Conservation (phyloP, 1,140 invertebrate species). For the Drosophila asahinai region DNA sequence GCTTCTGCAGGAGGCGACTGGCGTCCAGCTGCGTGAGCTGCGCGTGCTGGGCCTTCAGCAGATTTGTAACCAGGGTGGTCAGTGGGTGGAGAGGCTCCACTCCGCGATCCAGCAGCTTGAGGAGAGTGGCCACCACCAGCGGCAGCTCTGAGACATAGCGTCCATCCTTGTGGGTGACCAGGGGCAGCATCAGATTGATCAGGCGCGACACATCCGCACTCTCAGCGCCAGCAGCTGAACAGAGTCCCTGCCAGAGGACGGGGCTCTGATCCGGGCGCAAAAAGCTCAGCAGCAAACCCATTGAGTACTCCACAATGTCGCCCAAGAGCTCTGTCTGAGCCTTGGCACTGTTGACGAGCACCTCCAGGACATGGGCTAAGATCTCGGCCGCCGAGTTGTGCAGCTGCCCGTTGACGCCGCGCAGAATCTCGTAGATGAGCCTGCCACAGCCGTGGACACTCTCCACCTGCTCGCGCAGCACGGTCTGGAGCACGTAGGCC, state of each 20-base stretch:
- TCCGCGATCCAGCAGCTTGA: conserved; percentile 86
- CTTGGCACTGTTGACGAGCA: conserved; percentile 85
- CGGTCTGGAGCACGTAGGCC: conserved; percentile 88
- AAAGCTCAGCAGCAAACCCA: conserved; percentile 87
- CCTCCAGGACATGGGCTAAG: conserved; percentile 87
- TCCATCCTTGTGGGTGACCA: conserved; percentile 88
- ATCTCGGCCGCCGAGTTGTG: conserved; percentile 91
- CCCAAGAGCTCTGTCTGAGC: conserved; percentile 88
- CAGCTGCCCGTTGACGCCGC: conserved; percentile 92
- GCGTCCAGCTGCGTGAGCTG: conserved; percentile 90
- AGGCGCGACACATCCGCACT: conserved; percentile 30
- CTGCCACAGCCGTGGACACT: conserved; percentile 91
- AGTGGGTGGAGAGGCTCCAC: conserved; percentile 36
- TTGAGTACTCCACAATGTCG: conserved; percentile 87
- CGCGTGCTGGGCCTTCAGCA: conserved; percentile 83
- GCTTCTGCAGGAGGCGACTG: conserved; percentile 88
- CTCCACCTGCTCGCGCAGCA: conserved; percentile 89
- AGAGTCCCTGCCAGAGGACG: conserved; percentile 87
- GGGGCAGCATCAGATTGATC: conserved; percentile 86
- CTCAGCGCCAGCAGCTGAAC: conserved; percentile 20
- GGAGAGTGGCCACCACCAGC: conserved; percentile 86
- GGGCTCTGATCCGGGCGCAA: conserved; percentile 87
- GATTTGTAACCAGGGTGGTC: conserved; percentile 49
- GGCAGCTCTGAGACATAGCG: conserved; percentile 87
- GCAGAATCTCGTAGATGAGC: conserved; percentile 94